These are phyloP conservation scores for Balearica regulorum DNA, from an alignment of 2,797 vertebrate species.

Conservation along the genomic window DNA sequence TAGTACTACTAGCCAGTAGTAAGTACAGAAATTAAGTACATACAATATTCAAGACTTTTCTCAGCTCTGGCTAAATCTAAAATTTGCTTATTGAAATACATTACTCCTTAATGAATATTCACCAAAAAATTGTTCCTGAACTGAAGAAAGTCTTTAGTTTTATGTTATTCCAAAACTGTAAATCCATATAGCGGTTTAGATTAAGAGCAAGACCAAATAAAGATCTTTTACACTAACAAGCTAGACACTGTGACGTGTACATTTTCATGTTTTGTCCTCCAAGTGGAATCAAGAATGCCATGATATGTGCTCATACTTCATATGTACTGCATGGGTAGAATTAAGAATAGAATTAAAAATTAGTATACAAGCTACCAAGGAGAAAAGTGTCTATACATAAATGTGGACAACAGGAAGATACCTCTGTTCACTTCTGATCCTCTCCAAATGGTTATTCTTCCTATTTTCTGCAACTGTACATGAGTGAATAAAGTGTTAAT, in stretches of 20 bases:
- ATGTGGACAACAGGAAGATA: background rate
- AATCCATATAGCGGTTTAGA: background rate
- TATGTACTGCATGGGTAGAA: background rate
- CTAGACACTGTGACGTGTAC: background rate
- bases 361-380: background rate
- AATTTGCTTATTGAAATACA: background rate
- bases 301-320: background rate
- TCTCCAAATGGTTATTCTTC: background rate
- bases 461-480: background rate
- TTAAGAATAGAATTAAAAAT: background rate
- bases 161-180: background rate
- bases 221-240: background rate
- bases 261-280: background rate
- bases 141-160: background rate
- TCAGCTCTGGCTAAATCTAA: background rate
- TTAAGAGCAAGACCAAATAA: background rate
- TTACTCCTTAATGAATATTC: background rate
- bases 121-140: background rate
- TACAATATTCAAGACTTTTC: background rate
- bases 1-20: background rate
- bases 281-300: background rate
- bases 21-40: background rate
- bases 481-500: background rate
- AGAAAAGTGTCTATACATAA: background rate
- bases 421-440: background rate